Percentiles rank a stretch among this genome's conserved stretches.
These are phyloP conservation scores for Sisor rabdophorus DNA, from an alignment of 2,113 vertebrate genomes.

Conservation along the genomic window DNA sequence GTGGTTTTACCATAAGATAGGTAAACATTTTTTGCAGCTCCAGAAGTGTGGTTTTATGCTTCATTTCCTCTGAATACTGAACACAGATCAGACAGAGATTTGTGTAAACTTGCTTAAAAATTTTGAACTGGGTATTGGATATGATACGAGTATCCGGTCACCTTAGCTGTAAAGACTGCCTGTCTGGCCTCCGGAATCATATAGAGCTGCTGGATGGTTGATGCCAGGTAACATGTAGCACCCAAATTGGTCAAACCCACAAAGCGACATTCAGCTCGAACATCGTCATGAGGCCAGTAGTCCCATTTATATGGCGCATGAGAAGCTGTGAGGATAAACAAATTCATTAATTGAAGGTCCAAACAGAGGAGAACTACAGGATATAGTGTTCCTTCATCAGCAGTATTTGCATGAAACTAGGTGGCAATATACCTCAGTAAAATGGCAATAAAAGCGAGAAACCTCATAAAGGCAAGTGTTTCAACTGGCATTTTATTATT, in stretches of 20 bases:
- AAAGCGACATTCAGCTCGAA: slow-evolving; percentile 92
- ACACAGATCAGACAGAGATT: slow-evolving; percentile 27
- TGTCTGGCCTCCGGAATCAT: slow-evolving; percentile 98
- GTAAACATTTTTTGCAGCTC: slow-evolving; percentile 99
- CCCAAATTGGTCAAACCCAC: slow-evolving; percentile 96
- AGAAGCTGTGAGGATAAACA: slow-evolving; percentile 70
- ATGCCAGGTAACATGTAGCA: slow-evolving; percentile 96
- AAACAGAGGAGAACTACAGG: neutral
- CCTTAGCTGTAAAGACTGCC: slow-evolving; percentile 97
- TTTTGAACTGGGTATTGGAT: neutral
- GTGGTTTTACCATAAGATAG: slow-evolving; percentile 86
- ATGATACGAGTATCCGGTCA: slow-evolving; percentile 49
- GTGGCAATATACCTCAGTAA: neutral
- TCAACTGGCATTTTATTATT: no score
- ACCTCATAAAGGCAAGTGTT: no score
- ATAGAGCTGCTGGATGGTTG: slow-evolving; percentile 97
- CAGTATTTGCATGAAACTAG: neutral
- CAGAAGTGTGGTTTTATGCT: slow-evolving; percentile 96
- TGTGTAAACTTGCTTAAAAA: neutral
- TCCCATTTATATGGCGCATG: slow-evolving; percentile 99
- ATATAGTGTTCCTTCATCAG: neutral
- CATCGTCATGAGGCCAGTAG: slow-evolving; percentile 98
- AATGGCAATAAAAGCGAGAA: no score
- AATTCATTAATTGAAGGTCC: neutral
- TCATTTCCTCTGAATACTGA: slow-evolving; percentile 97